Evolutionary conservation across 2,113 vertebrate genomes (phyloP).

Genomic region (Chiloscyllium plagiosum): DNA sequence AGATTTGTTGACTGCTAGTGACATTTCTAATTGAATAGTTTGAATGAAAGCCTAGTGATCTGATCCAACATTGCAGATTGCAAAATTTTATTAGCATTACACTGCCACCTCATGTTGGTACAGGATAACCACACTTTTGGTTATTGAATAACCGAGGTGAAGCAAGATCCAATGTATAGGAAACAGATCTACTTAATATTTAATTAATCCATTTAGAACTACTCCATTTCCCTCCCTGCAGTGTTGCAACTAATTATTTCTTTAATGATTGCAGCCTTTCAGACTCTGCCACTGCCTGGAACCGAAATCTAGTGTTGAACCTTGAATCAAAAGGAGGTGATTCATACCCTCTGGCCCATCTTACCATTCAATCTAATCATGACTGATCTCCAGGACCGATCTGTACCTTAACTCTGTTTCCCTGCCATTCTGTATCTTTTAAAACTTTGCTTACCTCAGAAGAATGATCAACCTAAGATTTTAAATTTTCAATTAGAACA

Average conservation of each 20-base stretch:
- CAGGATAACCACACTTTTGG: neutral
- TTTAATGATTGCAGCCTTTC: neutral
- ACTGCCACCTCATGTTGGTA: constrained; percentile 15
- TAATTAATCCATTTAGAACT: neutral
- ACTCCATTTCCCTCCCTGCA: neutral
- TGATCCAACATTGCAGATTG: neutral
- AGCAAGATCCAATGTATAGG: neutral
- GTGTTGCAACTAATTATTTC: neutral
- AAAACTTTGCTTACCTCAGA: neutral
- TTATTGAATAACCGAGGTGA: neutral
- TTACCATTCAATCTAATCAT: neutral
- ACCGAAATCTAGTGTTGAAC: neutral
- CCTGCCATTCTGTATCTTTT: too few relatives aligned
- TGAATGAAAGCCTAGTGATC: neutral
- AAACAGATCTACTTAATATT: neutral
- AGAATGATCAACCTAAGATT: neutral
- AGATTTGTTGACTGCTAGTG: neutral
- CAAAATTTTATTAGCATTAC: neutral
- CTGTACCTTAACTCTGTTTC: too few relatives aligned
- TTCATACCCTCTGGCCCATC: neutral
- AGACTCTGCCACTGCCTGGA: neutral
- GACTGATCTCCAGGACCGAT: too few relatives aligned
- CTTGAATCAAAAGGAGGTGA: neutral
- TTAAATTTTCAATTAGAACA: neutral
- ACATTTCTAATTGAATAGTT: neutral